phyloP scores from a whole-genome alignment of 2,797 vertebrate genomes.

The Acanthis flammea region DNA sequence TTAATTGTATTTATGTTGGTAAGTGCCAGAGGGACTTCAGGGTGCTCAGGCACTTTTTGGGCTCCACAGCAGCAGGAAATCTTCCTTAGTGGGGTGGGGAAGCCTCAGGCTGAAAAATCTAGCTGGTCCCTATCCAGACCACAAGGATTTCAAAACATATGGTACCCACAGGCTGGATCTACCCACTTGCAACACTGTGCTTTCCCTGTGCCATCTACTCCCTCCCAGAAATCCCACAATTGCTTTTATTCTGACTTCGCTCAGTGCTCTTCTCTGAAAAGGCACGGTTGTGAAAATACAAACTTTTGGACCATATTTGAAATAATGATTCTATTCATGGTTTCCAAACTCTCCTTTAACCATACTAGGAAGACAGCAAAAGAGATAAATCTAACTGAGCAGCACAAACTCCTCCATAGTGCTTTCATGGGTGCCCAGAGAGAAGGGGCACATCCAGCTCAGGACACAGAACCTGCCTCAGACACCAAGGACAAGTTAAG shows the following conservation, averaged over 20 bases:
- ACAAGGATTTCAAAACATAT: constrained; percentile 20
- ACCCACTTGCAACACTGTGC: constrained; percentile 13
- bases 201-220: background rate
- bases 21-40: background rate
- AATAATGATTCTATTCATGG: background rate
- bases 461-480: background rate
- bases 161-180: background rate
- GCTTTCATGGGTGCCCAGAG: background rate
- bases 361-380: background rate
- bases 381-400: background rate
- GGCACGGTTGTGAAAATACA: background rate
- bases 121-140: background rate
- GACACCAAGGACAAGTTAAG: background rate
- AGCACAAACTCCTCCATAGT: background rate
- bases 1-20: background rate
- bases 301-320: background rate
- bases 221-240: constrained; percentile 8
- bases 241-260: background rate
- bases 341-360: background rate
- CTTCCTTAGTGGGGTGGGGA: background rate
- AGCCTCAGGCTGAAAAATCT: background rate
- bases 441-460: background rate
- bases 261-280: background rate
- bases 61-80: background rate
- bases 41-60: background rate